phyloP scores from a whole-genome alignment of 2,888 invertebrate genomes.

The Drosophila barbarae region DNA sequence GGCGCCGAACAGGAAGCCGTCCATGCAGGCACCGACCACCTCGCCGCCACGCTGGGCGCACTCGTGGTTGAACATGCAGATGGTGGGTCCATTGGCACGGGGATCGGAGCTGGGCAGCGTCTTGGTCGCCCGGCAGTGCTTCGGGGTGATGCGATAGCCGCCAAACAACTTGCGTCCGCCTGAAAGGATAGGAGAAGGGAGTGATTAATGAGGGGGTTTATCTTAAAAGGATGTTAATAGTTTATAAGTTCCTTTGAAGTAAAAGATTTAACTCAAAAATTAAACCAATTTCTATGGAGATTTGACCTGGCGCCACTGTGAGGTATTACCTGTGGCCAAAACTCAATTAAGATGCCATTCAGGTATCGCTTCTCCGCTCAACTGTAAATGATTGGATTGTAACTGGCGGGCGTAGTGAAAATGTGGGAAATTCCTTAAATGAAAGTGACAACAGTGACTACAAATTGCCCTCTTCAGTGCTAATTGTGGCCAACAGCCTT shows the following conservation, averaged over 20 bases:
- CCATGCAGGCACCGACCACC: conserved; percentile 94
- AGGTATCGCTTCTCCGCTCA: conserved; percentile 30
- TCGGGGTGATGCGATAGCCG: conserved; percentile 91
- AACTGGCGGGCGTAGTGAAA: conserved; percentile 49
- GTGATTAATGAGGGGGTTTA: background rate
- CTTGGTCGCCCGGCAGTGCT: conserved; percentile 87
- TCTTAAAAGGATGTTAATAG: background rate
- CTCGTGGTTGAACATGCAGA: conserved; percentile 97
- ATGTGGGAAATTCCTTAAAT: conserved; percentile 60
- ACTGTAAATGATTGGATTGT: conserved; percentile 65
- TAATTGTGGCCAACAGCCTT: conserved; percentile 49
- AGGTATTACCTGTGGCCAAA: conserved; percentile 3
- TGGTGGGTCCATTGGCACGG: conserved; percentile 84
- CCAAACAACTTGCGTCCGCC: conserved; percentile 88
- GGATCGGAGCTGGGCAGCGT: conserved; percentile 82
- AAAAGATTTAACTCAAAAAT: background rate
- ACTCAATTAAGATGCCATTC: conserved; percentile 45
- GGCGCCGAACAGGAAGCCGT: conserved; percentile 89
- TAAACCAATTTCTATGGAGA: background rate
- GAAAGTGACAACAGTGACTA: conserved; percentile 61
- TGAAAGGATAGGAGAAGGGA: conserved; percentile 48
- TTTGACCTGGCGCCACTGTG: background rate
- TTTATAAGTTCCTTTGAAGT: background rate
- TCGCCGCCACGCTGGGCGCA: conserved; percentile 89
- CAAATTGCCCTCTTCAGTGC: conserved; percentile 37